Conservation (phyloP, 2,113 vertebrate species). For the Gobius niger region DNA sequence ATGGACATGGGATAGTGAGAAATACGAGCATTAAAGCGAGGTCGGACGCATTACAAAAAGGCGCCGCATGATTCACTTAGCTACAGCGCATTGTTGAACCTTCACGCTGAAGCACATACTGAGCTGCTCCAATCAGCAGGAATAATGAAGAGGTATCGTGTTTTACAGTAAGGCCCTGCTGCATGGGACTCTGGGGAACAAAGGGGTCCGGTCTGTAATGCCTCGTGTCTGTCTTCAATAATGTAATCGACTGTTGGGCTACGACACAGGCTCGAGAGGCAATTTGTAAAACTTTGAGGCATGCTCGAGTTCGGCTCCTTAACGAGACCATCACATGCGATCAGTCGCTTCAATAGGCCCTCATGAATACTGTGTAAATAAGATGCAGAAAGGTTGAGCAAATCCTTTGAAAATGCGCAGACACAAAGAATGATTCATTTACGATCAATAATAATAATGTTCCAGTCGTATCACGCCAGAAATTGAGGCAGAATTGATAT, state of each 20-base stretch:
- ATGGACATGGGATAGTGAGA: slow-evolving; percentile 67
- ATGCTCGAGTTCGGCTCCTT: slow-evolving; percentile 60
- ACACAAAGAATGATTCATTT: slow-evolving; percentile 48
- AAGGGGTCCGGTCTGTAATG: slow-evolving; percentile 55
- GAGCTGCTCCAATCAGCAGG: slow-evolving; percentile 68
- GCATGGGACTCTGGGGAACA: slow-evolving; percentile 50
- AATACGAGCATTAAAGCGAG: slow-evolving; percentile 68
- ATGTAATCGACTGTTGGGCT: slow-evolving; percentile 64
- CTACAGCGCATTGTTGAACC: slow-evolving; percentile 15
- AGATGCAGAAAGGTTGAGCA: slow-evolving; percentile 23
- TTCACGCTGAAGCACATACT: slow-evolving; percentile 46
- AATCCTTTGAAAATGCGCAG: slow-evolving; percentile 34
- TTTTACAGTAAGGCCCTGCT: slow-evolving; percentile 67
- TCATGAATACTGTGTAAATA: slow-evolving; percentile 59
- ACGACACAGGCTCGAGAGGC: slow-evolving; percentile 54
- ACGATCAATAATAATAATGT: background rate
- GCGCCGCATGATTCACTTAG: slow-evolving; percentile 44
- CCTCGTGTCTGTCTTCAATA: slow-evolving; percentile 69
- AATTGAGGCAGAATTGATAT: no score
- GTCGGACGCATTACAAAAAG: slow-evolving; percentile 53
- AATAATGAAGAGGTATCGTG: slow-evolving; percentile 75
- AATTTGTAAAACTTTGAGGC: slow-evolving; percentile 60
- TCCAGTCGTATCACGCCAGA: background rate
- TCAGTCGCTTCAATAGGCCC: slow-evolving; percentile 41
- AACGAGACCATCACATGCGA: slow-evolving; percentile 69